phyloP scores from a whole-genome alignment of 2,797 vertebrate species.

The Chaetophractus vellerosus region DNA sequence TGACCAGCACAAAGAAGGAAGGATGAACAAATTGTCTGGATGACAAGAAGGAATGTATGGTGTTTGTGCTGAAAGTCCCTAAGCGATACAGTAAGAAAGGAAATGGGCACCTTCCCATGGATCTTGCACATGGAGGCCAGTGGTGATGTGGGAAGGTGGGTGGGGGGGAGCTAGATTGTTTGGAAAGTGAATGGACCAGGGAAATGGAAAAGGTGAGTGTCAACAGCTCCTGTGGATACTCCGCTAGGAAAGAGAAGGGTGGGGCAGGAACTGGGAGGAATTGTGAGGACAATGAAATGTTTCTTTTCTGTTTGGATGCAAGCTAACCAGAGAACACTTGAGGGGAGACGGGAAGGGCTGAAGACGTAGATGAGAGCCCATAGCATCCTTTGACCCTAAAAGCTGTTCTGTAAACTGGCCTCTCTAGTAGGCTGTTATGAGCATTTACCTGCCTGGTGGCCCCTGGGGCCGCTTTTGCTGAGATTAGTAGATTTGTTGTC shows the following conservation, averaged over 20 bases:
- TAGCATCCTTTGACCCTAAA: background rate
- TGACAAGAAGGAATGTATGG: background rate
- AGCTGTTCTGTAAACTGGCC: background rate
- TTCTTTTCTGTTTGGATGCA: background rate
- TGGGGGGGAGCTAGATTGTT: background rate
- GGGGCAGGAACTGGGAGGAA: background rate
- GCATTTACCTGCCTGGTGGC: background rate
- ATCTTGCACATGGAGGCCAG: background rate
- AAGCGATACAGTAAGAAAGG: background rate
- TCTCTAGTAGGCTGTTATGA: background rate
- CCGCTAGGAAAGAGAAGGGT: background rate
- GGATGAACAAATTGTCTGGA: background rate
- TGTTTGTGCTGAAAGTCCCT: background rate
- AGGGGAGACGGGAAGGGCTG: background rate
- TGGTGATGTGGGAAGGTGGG: background rate
- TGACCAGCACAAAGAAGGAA: background rate
- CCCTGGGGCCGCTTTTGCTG: background rate
- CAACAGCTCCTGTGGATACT: background rate
- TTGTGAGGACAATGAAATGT: background rate
- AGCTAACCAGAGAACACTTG: background rate
- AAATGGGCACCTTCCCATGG: background rate
- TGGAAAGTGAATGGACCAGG: background rate
- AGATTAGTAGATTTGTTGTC: background rate
- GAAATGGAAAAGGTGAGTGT: background rate
- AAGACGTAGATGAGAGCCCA: background rate